These are phyloP conservation scores for Andrena hattorfiana DNA, from an alignment of 2,888 invertebrate species.

Conservation along the genomic window DNA sequence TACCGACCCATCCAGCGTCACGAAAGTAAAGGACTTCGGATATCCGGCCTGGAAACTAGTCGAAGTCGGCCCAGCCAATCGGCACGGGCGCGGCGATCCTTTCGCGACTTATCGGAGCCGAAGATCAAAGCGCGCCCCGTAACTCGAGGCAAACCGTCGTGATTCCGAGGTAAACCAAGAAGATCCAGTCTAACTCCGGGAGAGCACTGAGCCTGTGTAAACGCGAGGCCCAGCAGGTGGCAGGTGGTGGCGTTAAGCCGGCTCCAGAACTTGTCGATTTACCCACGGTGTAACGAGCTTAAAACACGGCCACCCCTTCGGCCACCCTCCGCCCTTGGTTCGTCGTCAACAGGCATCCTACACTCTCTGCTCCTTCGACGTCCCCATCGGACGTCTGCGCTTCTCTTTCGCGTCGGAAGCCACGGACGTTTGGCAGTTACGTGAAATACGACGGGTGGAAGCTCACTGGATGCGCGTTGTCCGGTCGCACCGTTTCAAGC, in stretches of 20 bases:
- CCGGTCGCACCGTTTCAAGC: conserved; percentile 74
- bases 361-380: conserved; percentile 13
- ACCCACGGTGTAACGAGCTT: conserved; percentile 63
- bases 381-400: conserved; percentile 22
- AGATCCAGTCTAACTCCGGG: conserved; percentile 61
- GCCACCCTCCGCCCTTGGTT: neutral
- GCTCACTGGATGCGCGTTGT: conserved; percentile 75
- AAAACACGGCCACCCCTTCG: conserved; percentile 40
- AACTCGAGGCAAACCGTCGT: conserved; percentile 76
- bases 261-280: conserved; percentile 64
- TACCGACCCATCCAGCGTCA: conserved; percentile 20
- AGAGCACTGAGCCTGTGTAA: conserved; percentile 55
- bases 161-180: conserved; percentile 75
- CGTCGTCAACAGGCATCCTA: neutral
- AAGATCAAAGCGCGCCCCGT: conserved; percentile 75
- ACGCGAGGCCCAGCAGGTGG: conserved; percentile 61
- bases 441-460: conserved; percentile 79
- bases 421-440: conserved; percentile 79
- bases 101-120: conserved; percentile 71
- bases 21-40: conserved; percentile 56
- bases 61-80: conserved; percentile 66
- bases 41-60: conserved; percentile 58
- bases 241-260: conserved; percentile 56
- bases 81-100: conserved; percentile 57
- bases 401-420: conserved; percentile 69